These are phyloP conservation scores for Camptogramma bilineatum DNA, from an alignment of 2,888 invertebrate genomes.

Conservation along the genomic window DNA sequence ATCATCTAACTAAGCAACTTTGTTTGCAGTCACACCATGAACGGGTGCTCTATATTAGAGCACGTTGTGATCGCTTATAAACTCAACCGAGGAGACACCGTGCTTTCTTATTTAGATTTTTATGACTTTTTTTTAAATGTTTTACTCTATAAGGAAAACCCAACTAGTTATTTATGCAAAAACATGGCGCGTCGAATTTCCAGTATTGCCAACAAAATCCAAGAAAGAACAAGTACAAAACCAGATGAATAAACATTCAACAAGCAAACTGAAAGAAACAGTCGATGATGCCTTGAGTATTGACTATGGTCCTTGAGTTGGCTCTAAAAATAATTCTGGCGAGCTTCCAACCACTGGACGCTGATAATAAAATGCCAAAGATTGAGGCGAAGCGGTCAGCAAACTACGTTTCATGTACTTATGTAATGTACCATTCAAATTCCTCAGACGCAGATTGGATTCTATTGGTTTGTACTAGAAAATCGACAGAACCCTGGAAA, in stretches of 20 bases:
- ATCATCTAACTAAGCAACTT: no score
- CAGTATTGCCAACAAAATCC: background rate
- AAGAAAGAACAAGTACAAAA: background rate
- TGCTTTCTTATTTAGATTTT: no score
- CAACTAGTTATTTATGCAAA: background rate
- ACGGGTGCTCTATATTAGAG: no score
- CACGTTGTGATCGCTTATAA: no score
- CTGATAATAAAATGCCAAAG: slow-evolving; percentile 62
- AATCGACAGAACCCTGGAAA: background rate
- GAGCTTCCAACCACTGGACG: slow-evolving; percentile 53
- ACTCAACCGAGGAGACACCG: no score
- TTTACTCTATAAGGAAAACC: no score
- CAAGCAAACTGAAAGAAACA: slow-evolving; percentile 36
- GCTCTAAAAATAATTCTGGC: slow-evolving; percentile 60
- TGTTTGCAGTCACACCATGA: no score
- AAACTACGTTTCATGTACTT: slow-evolving; percentile 46
- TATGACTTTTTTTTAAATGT: no score
- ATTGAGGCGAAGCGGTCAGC: slow-evolving; percentile 55
- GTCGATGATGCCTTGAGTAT: slow-evolving; percentile 48
- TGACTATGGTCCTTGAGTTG: slow-evolving; percentile 61
- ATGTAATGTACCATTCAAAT: slow-evolving; percentile 28
- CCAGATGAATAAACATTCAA: slow-evolving; percentile 18
- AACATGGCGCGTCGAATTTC: background rate
- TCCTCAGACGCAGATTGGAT: slow-evolving; percentile 12
- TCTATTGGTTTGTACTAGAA: slow-evolving; percentile 6